A percentile compares a stretch with the other conserved stretches of the same genome.
phyloP scores from a whole-genome alignment of 2,888 invertebrate genomes.

The Synanthedon vespiformis region DNA sequence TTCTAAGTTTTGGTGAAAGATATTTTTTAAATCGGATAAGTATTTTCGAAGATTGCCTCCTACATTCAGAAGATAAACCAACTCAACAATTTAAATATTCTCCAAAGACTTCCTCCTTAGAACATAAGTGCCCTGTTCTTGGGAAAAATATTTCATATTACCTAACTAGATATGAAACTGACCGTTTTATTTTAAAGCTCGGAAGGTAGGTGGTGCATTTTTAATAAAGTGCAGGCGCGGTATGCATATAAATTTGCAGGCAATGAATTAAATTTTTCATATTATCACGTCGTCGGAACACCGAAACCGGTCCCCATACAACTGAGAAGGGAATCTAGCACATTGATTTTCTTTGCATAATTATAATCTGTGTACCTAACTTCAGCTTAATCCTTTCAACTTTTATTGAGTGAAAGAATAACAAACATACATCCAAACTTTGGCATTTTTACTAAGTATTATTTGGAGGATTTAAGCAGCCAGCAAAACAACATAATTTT shows the following conservation, averaged over 20 bases:
- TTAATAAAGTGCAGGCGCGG: conserved; percentile 50
- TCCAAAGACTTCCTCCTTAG: too few species aligned
- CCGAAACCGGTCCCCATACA: background rate
- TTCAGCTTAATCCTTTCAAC: too few species aligned
- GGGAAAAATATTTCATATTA: background rate
- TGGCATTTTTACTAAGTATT: too few species aligned
- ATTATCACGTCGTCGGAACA: conserved; percentile 27
- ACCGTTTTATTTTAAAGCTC: conserved; percentile 36
- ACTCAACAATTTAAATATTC: too few species aligned
- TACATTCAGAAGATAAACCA: too few species aligned
- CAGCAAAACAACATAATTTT: too few species aligned
- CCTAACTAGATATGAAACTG: conserved; percentile 26
- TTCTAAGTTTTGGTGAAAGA: too few species aligned
- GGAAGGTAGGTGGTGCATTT: conserved; percentile 36
- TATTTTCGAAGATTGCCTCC: too few species aligned
- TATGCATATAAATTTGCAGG: conserved; percentile 53
- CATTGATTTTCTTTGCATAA: background rate
- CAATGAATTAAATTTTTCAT: conserved; percentile 56
- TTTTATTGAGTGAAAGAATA: too few species aligned
- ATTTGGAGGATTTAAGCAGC: too few species aligned
- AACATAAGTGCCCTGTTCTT: background rate
- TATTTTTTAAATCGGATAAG: too few species aligned
- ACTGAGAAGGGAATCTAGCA: background rate
- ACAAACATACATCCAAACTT: too few species aligned
- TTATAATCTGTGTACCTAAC: background rate